Evolutionary conservation across 2,797 vertebrate species (phyloP).

Genomic region (Cheirogaleus major): DNA sequence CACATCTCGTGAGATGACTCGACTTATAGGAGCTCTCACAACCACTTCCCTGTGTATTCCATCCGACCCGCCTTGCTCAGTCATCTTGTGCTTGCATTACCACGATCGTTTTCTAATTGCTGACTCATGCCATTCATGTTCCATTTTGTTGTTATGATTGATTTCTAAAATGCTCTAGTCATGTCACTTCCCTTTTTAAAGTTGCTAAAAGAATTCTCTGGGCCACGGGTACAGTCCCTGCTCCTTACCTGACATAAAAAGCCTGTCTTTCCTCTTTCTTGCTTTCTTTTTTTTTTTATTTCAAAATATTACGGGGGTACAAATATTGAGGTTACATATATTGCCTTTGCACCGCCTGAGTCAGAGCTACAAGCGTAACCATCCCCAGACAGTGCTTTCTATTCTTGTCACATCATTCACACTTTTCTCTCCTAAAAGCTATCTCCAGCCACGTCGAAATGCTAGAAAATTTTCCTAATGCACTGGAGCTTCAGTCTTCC

Average conservation of each 20-base stretch:
- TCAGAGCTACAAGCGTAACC: too few relatives aligned
- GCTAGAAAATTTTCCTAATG: not conserved
- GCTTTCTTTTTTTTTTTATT: not conserved
- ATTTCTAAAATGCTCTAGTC: not conserved
- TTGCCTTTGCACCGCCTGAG: too few relatives aligned
- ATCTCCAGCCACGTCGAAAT: not conserved
- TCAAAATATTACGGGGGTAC: too few relatives aligned
- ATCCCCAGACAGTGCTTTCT: not conserved
- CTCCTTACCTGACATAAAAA: not conserved
- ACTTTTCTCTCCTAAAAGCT: not conserved
- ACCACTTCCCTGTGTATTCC: fast-evolving
- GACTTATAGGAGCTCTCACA: not conserved
- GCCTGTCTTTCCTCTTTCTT: not conserved
- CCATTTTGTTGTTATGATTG: not conserved
- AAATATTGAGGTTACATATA: too few relatives aligned
- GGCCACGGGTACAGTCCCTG: fast-evolving
- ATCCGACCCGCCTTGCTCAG: not conserved
- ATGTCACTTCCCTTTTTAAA: not conserved
- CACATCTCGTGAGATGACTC: too few relatives aligned
- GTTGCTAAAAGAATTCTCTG: not conserved
- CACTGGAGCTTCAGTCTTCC: not conserved
- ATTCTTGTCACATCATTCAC: not conserved
- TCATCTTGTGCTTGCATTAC: not conserved
- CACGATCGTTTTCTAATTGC: not conserved
- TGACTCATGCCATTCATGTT: not conserved